Base-by-base conservation (phyloP, 1,140 invertebrate species). In the Macrocentrus cingulum region DNA sequence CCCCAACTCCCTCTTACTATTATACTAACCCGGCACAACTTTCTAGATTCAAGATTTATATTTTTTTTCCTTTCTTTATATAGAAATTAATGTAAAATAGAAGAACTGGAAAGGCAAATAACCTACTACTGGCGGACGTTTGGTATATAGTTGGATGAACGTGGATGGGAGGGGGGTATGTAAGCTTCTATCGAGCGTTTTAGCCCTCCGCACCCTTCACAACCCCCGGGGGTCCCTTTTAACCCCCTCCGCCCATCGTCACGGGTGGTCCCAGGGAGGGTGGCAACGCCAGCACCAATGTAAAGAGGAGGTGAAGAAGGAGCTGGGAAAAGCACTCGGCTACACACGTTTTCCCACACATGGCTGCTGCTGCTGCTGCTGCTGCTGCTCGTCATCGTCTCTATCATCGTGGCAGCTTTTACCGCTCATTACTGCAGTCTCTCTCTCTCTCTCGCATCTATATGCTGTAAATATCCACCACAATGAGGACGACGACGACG, bases 121-220 rank as follows among this genome's bases (percentile, higher is more conserved):
- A 11, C 15, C 19, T 20, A n/a, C n/a, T n/a, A n/a, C n/a, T n/a
- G n/a, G n/a, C n/a, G 9, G 22, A 1, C n/a, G 9, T 44, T 51
- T 32, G 39, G 37, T 51, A 25, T 34, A 57, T 60, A 56, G 41
- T 41, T 63, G 66, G 64, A 66, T 62, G 60, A 60, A 52, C 65
- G 70, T 49, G 68, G 74, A 72, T 68, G 70, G 71, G 71, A 68
- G 71, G 64, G 68, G 74, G 34, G 48, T 54, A 72, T 73, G 72
- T 74, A 76, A 77, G 75, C 73, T 66, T 74, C 72, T 77, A 79
- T 77, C 71, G 75, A 79, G 75, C 74, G 75, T 69, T 71, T 76
- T 75, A 71, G 68, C 68, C 55, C 56, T 63, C 56, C 59, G 42
- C 32, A 45, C 46, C 61, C 51, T 65, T 63, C 63, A 55, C 60